These are phyloP conservation scores for Ellobius talpinus DNA, from an alignment of 2,113 vertebrate species.

Conservation along the genomic window DNA sequence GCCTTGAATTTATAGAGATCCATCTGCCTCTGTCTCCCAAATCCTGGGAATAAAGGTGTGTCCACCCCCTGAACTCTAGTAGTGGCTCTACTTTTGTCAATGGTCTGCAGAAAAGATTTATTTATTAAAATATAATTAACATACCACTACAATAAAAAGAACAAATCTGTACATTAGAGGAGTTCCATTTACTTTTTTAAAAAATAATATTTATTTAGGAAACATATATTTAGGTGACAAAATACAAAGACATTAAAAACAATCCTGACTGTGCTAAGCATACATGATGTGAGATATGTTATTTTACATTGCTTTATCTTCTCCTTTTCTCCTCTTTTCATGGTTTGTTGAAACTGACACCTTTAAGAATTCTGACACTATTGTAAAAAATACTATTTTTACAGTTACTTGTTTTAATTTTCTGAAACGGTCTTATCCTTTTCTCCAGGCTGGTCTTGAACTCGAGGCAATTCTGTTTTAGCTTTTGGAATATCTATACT, in stretches of 20 bases:
- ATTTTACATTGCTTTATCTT: conserved; percentile 57
- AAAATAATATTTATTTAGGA: neutral
- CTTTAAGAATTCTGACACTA: conserved; percentile 55
- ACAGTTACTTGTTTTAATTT: neutral
- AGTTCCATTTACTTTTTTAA: conserved; percentile 77
- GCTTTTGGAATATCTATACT: neutral
- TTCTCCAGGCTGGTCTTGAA: too few species aligned
- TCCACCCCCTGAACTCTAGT: too few species aligned
- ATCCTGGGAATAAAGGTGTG: too few species aligned
- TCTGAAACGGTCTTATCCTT: neutral
- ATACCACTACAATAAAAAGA: neutral
- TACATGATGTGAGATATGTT: conserved; percentile 64
- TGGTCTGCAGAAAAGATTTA: too few species aligned
- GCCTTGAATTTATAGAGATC: too few species aligned
- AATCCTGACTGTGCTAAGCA: conserved; percentile 74
- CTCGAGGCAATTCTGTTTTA: neutral
- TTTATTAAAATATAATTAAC: too few species aligned
- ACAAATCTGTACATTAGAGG: conserved; percentile 80
- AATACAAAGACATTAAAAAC: conserved; percentile 65
- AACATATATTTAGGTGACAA: conserved; percentile 30
- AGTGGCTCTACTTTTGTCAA: too few species aligned
- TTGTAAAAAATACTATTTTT: conserved; percentile 66
- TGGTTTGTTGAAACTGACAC: conserved; percentile 49
- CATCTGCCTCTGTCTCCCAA: too few species aligned
- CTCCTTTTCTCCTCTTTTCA: neutral